Base-by-base conservation (phyloP, 2,797 vertebrate genomes). In the Hypotaenidia philippensis region DNA sequence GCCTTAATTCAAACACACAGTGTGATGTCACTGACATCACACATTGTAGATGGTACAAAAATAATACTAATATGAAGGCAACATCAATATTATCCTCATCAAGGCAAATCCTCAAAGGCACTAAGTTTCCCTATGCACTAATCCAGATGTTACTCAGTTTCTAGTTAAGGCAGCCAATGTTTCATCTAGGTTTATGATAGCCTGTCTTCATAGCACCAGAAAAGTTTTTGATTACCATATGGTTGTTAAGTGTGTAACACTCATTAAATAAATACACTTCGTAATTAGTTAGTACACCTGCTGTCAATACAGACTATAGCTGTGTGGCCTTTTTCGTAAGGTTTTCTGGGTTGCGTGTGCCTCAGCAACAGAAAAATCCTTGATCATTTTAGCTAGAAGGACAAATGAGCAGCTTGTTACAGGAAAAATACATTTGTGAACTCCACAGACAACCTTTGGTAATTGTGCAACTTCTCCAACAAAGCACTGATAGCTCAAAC, bases 51-150 rank as follows among this genome's bases (percentile, higher is more conserved):
- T 56, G n/a, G 41, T 70, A 95, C 47, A 89, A 93, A 96, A 89
- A 63, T 91, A 84, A 81, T 55, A 82, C 47, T 76, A 44, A 76
- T 70, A 32, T 23, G 53, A 89, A 83, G 25, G 8, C 57, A 79
- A 41, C 15, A 9, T 83, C 69, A 88, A 13, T 82, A 79, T 75
- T 93, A 89, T 56, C 55, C 59, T 90, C 74, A 79, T 74, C 90
- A 90, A 95, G 63, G 70, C 78, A 96, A 95, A 94, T 84, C 83
- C 70, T 90, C 77, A 89, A 91, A 87, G 77, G 59, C 44, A 49
- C 59, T 49, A 56, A 68, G 15, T 70, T 93, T 89, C 68, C 25
- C 20, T n/a, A 21, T 69, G 34, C 2, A 1, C 21, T 90, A 95
- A 95, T 87, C 77, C 81, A 84, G 81, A 84, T 84, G 80, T 93